Percentiles rank a stretch among this genome's conserved stretches.
phyloP scores from a whole-genome alignment of 2,888 invertebrate genomes.

The Eristalis pertinax region DNA sequence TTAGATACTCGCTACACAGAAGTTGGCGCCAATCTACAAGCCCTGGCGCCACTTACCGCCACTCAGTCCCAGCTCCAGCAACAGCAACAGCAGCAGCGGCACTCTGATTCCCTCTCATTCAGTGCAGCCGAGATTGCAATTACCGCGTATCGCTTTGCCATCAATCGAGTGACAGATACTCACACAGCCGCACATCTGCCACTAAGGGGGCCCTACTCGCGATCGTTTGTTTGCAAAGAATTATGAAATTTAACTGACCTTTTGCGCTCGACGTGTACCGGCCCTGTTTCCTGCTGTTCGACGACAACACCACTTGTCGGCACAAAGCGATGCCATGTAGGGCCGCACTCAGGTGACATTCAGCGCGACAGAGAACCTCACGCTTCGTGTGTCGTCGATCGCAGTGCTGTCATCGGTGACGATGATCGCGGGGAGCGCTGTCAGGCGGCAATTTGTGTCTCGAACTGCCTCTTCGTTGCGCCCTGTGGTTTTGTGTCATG shows the following conservation, averaged over 20 bases:
- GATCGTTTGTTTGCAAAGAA: constrained; percentile 50
- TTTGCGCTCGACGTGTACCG: constrained; percentile 34
- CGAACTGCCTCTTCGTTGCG: no score
- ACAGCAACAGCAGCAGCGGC: constrained; percentile 17
- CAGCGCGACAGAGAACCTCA: neutral
- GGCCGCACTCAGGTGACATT: constrained; percentile 24
- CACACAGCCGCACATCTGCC: neutral
- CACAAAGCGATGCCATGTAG: neutral
- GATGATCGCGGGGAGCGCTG: no score
- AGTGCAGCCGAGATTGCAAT: constrained; percentile 67
- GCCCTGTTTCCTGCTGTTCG: neutral
- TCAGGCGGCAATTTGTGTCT: neutral
- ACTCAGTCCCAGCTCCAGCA: constrained; percentile 26
- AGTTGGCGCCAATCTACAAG: constrained; percentile 64
- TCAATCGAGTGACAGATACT: constrained; percentile 40
- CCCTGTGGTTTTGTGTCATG: constrained; percentile 7
- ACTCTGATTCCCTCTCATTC: constrained; percentile 59
- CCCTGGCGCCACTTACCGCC: constrained; percentile 70
- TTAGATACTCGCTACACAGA: constrained; percentile 55
- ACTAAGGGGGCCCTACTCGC: neutral
- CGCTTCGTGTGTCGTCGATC: neutral
- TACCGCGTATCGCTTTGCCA: constrained; percentile 69
- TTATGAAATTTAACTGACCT: constrained; percentile 67
- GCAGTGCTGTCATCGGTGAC: neutral
- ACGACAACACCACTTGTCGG: neutral